phyloP scores from a whole-genome alignment of 53 echinoderm and acorn worm genomes.

The Arbacia lixula region DNA sequence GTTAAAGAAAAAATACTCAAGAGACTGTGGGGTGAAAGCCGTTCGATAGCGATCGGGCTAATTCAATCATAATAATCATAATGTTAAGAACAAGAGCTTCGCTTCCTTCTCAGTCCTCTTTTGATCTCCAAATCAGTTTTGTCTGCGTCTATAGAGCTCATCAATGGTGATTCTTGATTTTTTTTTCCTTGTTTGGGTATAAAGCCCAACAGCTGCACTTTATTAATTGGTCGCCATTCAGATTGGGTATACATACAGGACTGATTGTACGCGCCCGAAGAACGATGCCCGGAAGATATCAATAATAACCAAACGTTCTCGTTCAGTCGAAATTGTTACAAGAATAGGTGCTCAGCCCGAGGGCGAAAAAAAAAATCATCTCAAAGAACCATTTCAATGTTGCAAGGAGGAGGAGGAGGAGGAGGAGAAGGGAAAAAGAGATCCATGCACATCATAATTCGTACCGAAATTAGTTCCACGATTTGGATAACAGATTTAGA shows the following conservation, averaged over 20 bases:
- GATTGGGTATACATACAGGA: not conserved
- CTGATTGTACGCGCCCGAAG: conserved; percentile 19
- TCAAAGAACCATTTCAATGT: not conserved
- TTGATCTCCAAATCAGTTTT: conserved; percentile 24
- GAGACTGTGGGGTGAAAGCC: too few relatives aligned
- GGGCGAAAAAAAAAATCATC: not conserved
- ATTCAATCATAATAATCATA: not conserved
- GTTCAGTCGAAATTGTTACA: not conserved
- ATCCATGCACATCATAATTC: conserved; percentile 45
- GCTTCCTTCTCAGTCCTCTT: conserved; percentile 17
- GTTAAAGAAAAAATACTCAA: too few relatives aligned
- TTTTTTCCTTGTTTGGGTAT: conserved; percentile 5
- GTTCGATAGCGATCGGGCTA: too few relatives aligned
- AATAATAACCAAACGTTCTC: conserved; percentile 24
- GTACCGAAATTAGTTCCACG: conserved; percentile 49
- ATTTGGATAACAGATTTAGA: conserved; percentile 40
- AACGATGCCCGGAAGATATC: conserved; percentile 37
- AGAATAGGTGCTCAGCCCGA: conserved; percentile 7
- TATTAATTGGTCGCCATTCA: conserved; percentile 40
- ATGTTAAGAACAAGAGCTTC: not conserved
- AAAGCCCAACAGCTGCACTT: conserved; percentile 36
- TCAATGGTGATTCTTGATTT: not conserved
- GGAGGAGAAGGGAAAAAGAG: not conserved
- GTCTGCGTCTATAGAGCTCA: conserved; percentile 21
- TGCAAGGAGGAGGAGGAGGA: conserved; percentile 18